Evolutionary conservation across 2,113 vertebrate genomes (phyloP).

Genomic region (Larimichthys polyactis): DNA sequence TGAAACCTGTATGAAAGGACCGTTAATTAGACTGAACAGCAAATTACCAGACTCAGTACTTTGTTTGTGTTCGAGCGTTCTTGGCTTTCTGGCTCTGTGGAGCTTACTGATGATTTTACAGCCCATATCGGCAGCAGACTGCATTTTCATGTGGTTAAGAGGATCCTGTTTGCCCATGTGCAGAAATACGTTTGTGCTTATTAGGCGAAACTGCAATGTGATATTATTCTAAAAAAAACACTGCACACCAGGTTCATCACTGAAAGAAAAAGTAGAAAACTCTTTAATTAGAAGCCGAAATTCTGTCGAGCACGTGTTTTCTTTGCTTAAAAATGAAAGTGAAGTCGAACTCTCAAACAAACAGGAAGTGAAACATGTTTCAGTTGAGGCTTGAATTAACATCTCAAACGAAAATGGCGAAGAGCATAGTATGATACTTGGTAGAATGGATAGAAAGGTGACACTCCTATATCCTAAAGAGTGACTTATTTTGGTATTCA

Average conservation of each 20-base stretch:
- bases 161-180: not conserved
- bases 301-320: not conserved
- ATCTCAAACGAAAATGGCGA: slow-evolving; percentile 15
- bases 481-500: not conserved
- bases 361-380: slow-evolving; percentile 58
- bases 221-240: slow-evolving; percentile 4
- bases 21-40: not conserved
- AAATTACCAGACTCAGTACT: not conserved
- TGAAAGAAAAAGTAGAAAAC: not conserved
- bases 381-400: slow-evolving; percentile 19
- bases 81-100: not conserved
- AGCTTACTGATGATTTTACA: not conserved
- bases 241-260: not conserved
- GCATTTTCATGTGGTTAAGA: not conserved
- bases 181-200: not conserved
- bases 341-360: slow-evolving; percentile 15
- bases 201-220: not conserved
- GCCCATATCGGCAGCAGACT: not conserved
- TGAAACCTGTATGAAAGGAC: no score
- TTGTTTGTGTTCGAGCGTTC: not conserved
- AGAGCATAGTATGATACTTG: not conserved
- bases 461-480: not conserved
- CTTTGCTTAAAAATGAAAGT: slow-evolving; percentile 52
- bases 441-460: not conserved
- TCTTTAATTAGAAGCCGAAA: not conserved